Evolutionary conservation across 2,888 invertebrate species (phyloP), one percentile per base, ranked within the genome.

Genomic region (Phyto melanocephala): DNA sequence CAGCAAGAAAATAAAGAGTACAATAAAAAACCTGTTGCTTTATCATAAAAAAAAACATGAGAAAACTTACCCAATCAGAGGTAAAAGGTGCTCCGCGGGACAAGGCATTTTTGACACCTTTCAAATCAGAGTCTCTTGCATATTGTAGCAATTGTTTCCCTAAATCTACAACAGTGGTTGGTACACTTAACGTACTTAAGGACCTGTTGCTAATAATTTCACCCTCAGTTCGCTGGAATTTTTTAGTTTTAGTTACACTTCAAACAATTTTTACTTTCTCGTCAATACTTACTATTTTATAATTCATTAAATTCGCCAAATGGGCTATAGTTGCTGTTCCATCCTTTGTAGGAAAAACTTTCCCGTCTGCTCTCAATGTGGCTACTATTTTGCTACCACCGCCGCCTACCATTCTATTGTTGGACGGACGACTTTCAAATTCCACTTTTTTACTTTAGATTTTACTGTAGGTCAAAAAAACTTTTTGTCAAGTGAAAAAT

Each of bases 51-150:
- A 33, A 20, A 17, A 28, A 28, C n/a, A 72, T 10, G 10, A 15
- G 35, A 22, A 22, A 47, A 88, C 90, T 88, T 92, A 97, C 97
- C 97, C 98, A 98, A 91, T 98, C 98, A 2, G 97, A 95, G 10
- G 96, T 96, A 88, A 98, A 97, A 28, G 98, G 97, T 58, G 98
- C 97, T 60, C 98, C 98, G 90, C 94, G 94, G 33, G 94, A 93
- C 93, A 98, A 94, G 78, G 98, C 93, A 54, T 94, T 93, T 79
- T 95, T 93, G 22, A 98, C 96, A 84, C 94, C 93, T 79, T 93
- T 93, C 3, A 95, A 94, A 89, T 97, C 95, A 1, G 97, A 97
- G 85, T 94, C 94, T 85, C 95, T 94, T 50, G 97, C 95, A 70
- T 95, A 95, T 88, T 95, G 93, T 85, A 98, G 92, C 87, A 98